Conservation (phyloP, 2,888 invertebrate species). For the Troilus luridus region DNA sequence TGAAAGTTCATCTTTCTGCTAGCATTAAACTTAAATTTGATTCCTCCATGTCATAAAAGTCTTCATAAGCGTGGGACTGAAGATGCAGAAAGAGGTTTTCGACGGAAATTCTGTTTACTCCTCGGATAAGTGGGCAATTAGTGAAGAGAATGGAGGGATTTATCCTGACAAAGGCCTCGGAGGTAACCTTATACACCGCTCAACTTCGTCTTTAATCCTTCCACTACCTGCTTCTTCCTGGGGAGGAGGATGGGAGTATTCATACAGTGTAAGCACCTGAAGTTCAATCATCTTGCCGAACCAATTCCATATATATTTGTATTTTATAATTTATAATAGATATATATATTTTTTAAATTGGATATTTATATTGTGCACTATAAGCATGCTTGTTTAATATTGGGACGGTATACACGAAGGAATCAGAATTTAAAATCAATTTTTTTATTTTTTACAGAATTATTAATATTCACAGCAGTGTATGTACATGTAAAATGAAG, state of each 20-base stretch:
- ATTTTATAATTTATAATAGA: too few species aligned
- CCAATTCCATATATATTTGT: too few species aligned
- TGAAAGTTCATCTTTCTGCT: too few species aligned
- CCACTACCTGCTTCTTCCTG: neutral
- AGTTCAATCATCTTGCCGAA: neutral
- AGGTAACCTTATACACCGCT: slow-evolving; percentile 46
- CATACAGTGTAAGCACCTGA: neutral
- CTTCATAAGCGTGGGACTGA: neutral
- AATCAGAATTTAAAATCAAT: too few species aligned
- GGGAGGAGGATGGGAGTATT: neutral
- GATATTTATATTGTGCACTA: too few species aligned
- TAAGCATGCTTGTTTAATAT: too few species aligned
- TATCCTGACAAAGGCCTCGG: slow-evolving; percentile 40
- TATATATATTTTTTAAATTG: too few species aligned
- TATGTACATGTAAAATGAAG: too few species aligned
- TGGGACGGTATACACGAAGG: too few species aligned
- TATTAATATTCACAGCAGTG: too few species aligned
- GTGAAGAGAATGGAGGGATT: slow-evolving; percentile 52
- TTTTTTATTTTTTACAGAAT: too few species aligned
- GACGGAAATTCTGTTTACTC: slow-evolving; percentile 45
- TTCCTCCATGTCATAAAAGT: neutral
- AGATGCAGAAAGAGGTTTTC: neutral
- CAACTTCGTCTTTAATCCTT: slow-evolving; percentile 1
- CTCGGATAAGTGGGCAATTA: slow-evolving; percentile 54
- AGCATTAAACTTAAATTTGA: neutral